Evolutionary conservation across 2,113 vertebrate genomes (phyloP), one percentile per base, ranked within the genome.

Genomic region (Passerina amoena): DNA sequence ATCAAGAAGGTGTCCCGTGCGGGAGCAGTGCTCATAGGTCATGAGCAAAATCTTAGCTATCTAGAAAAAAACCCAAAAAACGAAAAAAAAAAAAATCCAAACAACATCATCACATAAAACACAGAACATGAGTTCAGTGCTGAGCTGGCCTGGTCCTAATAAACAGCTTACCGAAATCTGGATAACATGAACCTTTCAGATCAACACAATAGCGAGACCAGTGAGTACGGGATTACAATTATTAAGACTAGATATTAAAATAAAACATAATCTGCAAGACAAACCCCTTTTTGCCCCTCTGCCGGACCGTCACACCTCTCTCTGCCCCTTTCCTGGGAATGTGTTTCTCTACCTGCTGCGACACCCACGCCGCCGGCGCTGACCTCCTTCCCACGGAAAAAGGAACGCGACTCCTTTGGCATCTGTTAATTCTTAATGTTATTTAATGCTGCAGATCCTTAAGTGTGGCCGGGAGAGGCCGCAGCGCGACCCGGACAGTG

Each of bases 1-100:
- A 53, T 9, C 25, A 48, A n/a, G 38, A 60, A 73, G 1, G 0
- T 1, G 9, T 16, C 21, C 60, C 1, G 0, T 19, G 51, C 14
- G 30, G 17, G 0, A 16, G 51, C 14, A 33, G 17, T 4, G 22
- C 30, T 38, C 37, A 11, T 37, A 56, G 37, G 33, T 50, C 69
- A 50, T 12, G 33, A 85, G 57, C 63, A 77, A 70, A 65, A 72
- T 22, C 51, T 76, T 48, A 48, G 18, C 35, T 35, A 50, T 7
- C 14, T 22, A n/a, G 17, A 15, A 57, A 44, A 65, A 35, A 28
- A 28, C 3, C 5, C 8, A 31, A 83, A 54, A 22, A 31, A 22
- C 19, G 12, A 5, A 5, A 22, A 57, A 57, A 14, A 22, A n/a
- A 15, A 4, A 21, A 19, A 25, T 12, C 8, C 44, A 37, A 37